Evolutionary conservation across 2,113 vertebrate genomes (phyloP).

Genomic region (Sinosuthora webbiana): DNA sequence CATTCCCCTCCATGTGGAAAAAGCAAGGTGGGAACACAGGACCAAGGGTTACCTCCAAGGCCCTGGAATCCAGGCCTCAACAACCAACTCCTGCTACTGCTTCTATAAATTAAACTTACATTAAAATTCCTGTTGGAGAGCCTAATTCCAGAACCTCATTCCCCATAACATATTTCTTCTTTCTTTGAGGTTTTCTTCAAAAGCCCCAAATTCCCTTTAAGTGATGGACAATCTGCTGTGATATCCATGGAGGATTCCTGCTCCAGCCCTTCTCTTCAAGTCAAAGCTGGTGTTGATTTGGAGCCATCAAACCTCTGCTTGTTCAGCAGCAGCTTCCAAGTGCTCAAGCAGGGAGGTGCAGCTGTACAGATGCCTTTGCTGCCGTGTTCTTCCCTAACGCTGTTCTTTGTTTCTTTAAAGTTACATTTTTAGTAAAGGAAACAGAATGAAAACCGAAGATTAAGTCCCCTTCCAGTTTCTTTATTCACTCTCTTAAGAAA

Average conservation of each 20-base stretch:
- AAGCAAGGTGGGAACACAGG: rapidly evolving
- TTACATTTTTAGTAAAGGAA: not conserved
- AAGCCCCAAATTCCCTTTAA: not conserved
- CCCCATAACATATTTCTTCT: not conserved
- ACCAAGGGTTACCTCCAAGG: not conserved
- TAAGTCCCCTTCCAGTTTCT: not conserved
- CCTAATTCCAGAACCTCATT: not conserved
- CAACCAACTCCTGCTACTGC: not conserved
- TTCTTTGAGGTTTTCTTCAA: not conserved
- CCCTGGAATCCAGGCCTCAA: not conserved
- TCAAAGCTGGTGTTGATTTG: not conserved
- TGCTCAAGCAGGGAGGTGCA: not conserved
- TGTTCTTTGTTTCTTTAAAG: not conserved
- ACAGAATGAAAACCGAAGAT: not conserved
- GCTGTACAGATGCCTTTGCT: not conserved
- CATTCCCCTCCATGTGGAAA: not conserved
- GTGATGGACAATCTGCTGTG: rapidly evolving
- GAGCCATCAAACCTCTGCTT: not conserved
- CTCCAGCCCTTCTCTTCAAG: not conserved
- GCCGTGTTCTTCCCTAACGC: not conserved
- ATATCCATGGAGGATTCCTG: not conserved
- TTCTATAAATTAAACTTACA: not conserved
- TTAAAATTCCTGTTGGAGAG: not conserved
- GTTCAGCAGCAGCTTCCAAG: not conserved
- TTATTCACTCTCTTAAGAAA: not conserved